Percentiles rank a stretch among this genome's conserved stretches.
These are phyloP conservation scores for Acyrthosiphon pisum DNA, from an alignment of 1,140 invertebrate genomes.

Conservation along the genomic window DNA sequence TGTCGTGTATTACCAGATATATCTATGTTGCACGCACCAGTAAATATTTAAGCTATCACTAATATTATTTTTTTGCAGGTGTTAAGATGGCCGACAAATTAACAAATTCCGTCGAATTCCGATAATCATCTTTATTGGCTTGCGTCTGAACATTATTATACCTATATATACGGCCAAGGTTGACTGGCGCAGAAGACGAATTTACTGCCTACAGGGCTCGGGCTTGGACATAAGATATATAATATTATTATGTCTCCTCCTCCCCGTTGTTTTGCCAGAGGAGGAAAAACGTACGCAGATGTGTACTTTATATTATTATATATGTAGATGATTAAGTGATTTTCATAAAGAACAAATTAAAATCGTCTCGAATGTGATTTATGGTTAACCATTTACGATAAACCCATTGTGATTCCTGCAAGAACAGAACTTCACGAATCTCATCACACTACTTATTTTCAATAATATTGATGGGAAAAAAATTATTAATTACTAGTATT, in stretches of 20 bases:
- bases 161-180: not conserved
- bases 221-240: not conserved
- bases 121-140: slow-evolving; percentile 34
- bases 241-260: not conserved
- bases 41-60: not conserved
- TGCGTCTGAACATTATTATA: not conserved
- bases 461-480: not conserved
- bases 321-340: slow-evolving; percentile 40
- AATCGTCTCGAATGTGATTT: slow-evolving; percentile 14
- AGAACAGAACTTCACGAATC: not conserved
- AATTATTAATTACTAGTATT: not conserved
- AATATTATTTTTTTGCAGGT: not conserved
- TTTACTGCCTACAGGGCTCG: not conserved
- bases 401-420: not conserved
- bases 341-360: not conserved
- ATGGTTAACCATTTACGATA: not conserved
- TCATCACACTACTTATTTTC: not conserved
- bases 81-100: slow-evolving; percentile 5
- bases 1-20: not conserved
- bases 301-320: not conserved
- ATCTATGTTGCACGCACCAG: not conserved
- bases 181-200: slow-evolving; percentile 20
- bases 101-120: not conserved
- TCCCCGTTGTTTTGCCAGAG: not conserved
- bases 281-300: not conserved